Base-by-base conservation (phyloP, 2,888 invertebrate species). In the Zele albiditarsus region DNA sequence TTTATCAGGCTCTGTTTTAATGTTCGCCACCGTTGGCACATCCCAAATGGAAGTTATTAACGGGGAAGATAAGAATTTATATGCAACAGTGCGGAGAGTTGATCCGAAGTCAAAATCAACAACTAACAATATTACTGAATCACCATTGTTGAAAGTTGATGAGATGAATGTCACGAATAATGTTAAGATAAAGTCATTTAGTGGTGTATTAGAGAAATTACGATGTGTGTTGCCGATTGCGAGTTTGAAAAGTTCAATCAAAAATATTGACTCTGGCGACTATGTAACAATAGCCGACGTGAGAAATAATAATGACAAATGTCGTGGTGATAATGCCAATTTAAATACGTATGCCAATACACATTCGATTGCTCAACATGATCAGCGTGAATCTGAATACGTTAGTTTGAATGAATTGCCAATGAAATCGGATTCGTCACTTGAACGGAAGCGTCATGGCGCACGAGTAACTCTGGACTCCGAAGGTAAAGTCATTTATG, bases 221-320 rank as follows among this genome's bases (percentile, higher is more conserved):
- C 87, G 90, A 25, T 91, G 92, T 79, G 90, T 91, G 75, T 86
- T 91, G 78, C 88, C 89, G 16, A 46, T 78, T 12, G 25, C 77
- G 3, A 85, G 84, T n/a, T 85, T 81, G 66, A 88, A 88, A 78
- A 85, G 85, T 38, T 14, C 71, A 10, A 42, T 76, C 42, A 70
- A 78, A 63, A 74, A 67, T 75, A 20, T 80, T 62, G 94, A 94
- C 89, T 91, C 92, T 76, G 96, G 95, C 80, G 96, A 96, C 90
- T 96, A 96, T 89, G 96, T 96, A 12, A 96, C 95, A 68, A 95
- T 96, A 84, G 94, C 95, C 58, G 96, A 96, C 89, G 93, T 95
- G 73, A 93, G 93, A 87, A 95, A 95, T 87, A 95, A 95, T 85
- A 95, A 95, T 85, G 93, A 94, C 85, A 93, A 93, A 85, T 82